Conservation (phyloP, 2,113 vertebrate genomes). For the Mungos mungo region DNA sequence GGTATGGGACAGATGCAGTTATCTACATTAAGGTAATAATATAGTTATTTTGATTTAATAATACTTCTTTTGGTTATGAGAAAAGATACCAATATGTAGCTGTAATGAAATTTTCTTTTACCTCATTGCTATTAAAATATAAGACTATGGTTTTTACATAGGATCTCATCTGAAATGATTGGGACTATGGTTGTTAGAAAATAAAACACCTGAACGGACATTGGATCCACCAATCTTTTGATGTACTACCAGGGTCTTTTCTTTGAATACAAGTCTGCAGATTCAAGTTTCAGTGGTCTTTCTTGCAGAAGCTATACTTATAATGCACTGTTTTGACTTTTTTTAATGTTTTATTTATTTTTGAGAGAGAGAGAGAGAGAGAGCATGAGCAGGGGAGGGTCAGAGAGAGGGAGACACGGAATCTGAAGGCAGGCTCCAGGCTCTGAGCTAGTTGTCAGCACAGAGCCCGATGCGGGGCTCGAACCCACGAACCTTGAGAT, state of each 20-base stretch:
- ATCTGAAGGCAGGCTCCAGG: too few relatives aligned
- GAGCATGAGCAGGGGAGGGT: too few relatives aligned
- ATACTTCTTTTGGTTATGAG: not conserved
- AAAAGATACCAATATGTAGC: constrained; percentile 5
- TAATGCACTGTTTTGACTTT: not conserved
- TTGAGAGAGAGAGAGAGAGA: too few relatives aligned
- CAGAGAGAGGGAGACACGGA: too few relatives aligned
- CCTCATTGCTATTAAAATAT: not conserved
- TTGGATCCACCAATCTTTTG: not conserved
- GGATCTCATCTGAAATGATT: not conserved
- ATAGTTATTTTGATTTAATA: not conserved
- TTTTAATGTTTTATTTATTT: not conserved
- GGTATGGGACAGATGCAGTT: constrained; percentile 95
- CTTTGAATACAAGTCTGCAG: not conserved
- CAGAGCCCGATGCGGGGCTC: too few relatives aligned
- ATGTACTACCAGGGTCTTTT: not conserved
- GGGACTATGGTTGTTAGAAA: not conserved
- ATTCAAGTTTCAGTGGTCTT: not conserved
- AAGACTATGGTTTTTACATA: not conserved
- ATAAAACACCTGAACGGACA: not conserved
- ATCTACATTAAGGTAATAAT: constrained; percentile 94
- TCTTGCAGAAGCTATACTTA: not conserved
- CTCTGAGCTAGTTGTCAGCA: too few relatives aligned
- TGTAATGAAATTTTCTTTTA: constrained; percentile 6
- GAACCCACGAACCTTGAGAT: too few relatives aligned